Evolutionary conservation across 2,113 vertebrate genomes (phyloP).

Genomic region (Tichodroma muraria): DNA sequence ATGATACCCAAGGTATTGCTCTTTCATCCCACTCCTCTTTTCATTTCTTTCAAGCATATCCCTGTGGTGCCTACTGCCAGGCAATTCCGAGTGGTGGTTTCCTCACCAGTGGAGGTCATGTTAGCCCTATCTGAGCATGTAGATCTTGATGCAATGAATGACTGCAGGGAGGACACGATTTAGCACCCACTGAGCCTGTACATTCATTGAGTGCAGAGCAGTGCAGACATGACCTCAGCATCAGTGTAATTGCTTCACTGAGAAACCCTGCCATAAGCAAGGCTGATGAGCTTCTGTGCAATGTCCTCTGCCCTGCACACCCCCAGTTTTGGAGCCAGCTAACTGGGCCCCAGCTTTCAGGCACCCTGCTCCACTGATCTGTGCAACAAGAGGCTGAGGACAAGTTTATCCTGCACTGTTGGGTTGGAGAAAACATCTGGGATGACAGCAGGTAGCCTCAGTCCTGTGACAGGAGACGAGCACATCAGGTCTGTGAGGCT

Average conservation of each 20-base stretch:
- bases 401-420: not conserved
- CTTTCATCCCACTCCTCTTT: not conserved
- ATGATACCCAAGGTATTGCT: not conserved
- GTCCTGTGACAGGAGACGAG: not conserved
- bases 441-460: not conserved
- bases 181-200: not conserved
- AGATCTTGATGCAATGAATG: not conserved
- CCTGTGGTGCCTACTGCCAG: not conserved
- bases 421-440: not conserved
- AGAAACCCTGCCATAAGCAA: not conserved
- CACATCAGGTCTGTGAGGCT: not conserved
- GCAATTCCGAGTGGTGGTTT: not conserved
- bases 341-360: not conserved
- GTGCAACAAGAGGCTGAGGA: not conserved
- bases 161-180: not conserved
- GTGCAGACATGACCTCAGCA: not conserved
- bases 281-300: not conserved
- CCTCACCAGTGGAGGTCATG: not conserved
- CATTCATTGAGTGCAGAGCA: not conserved
- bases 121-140: fast-evolving
- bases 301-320: not conserved
- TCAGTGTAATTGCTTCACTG: not conserved
- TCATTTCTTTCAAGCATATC: not conserved
- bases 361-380: not conserved
- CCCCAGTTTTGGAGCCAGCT: not conserved